Percentiles rank a stretch among this genome's conserved stretches.
phyloP scores from a whole-genome alignment of 2,888 invertebrate genomes.

The Entomobrya multifasciata region DNA sequence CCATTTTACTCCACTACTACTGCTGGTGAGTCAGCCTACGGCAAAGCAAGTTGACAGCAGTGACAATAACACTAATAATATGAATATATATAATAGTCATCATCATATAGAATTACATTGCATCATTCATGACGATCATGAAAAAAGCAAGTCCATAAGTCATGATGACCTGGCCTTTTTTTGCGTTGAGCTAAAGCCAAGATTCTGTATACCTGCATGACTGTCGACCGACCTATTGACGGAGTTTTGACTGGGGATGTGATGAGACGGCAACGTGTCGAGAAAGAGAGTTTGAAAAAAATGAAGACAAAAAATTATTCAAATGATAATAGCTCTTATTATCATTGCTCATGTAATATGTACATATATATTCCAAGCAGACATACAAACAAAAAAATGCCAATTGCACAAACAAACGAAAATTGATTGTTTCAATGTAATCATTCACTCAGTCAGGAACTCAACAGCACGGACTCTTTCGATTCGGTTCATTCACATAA shows the following conservation, averaged over 20 bases:
- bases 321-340: conserved; percentile 6
- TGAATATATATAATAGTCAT: conserved; percentile 32
- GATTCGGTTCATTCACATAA: conserved; percentile 16
- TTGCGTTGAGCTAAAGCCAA: no score
- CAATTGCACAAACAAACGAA: background rate
- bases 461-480: background rate
- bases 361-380: background rate
- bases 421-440: conserved; percentile 58
- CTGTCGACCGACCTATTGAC: conserved; percentile 70
- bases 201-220: no score
- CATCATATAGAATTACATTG: conserved; percentile 30
- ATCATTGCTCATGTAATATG: conserved; percentile 23
- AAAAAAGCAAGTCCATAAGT: conserved; percentile 57
- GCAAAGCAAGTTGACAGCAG: conserved; percentile 62
- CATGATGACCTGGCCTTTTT: conserved; percentile 55
- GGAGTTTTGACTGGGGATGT: conserved; percentile 48
- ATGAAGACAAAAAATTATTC: background rate
- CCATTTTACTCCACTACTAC: background rate
- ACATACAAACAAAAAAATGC: conserved; percentile 26
- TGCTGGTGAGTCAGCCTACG: conserved; percentile 36
- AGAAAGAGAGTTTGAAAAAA: background rate
- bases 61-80: conserved; percentile 40
- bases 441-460: conserved; percentile 60
- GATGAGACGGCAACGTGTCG: conserved; percentile 64
- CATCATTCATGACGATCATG: conserved; percentile 44